phyloP scores from a whole-genome alignment of 2,888 invertebrate species.

The Plagodis dolabraria region DNA sequence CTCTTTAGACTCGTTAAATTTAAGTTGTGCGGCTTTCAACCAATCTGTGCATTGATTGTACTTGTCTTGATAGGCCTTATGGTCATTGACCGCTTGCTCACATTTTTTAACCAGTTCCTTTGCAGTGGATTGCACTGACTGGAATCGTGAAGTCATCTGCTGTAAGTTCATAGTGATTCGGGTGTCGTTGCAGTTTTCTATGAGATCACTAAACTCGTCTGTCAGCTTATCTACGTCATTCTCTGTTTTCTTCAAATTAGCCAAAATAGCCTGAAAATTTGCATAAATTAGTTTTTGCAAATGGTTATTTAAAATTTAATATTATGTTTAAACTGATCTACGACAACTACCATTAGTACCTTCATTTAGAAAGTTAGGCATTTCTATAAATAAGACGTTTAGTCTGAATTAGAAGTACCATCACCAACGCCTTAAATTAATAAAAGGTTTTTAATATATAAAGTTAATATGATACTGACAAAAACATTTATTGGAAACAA shows the following conservation, averaged over 20 bases:
- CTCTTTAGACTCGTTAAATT: slow-evolving; percentile 88
- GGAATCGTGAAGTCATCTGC: slow-evolving; percentile 95
- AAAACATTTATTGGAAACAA: slow-evolving; percentile 34
- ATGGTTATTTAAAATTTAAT: not conserved
- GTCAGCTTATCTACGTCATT: slow-evolving; percentile 94
- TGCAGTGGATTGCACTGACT: slow-evolving; percentile 94
- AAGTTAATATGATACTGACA: slow-evolving; percentile 35
- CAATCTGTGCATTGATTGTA: slow-evolving; percentile 93
- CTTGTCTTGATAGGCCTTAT: slow-evolving; percentile 91
- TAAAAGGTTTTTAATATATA: slow-evolving; percentile 39
- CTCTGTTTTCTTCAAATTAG: slow-evolving; percentile 92
- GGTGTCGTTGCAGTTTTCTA: slow-evolving; percentile 93
- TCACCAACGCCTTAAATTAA: slow-evolving; percentile 54
- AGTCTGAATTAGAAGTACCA: slow-evolving; percentile 53
- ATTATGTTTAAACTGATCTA: slow-evolving; percentile 69
- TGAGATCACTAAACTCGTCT: slow-evolving; percentile 93
- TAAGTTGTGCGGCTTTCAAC: slow-evolving; percentile 90
- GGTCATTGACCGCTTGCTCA: slow-evolving; percentile 94
- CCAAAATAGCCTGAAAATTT: slow-evolving; percentile 88
- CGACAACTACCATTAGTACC: slow-evolving; percentile 77
- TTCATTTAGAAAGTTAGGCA: slow-evolving; percentile 42
- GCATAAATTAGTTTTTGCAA: too few species aligned
- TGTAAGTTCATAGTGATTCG: slow-evolving; percentile 95
- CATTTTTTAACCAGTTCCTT: slow-evolving; percentile 96
- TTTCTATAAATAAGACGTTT: slow-evolving; percentile 35